Evolutionary conservation across 2,888 invertebrate species (phyloP).

Genomic region (Gordius sp.): DNA sequence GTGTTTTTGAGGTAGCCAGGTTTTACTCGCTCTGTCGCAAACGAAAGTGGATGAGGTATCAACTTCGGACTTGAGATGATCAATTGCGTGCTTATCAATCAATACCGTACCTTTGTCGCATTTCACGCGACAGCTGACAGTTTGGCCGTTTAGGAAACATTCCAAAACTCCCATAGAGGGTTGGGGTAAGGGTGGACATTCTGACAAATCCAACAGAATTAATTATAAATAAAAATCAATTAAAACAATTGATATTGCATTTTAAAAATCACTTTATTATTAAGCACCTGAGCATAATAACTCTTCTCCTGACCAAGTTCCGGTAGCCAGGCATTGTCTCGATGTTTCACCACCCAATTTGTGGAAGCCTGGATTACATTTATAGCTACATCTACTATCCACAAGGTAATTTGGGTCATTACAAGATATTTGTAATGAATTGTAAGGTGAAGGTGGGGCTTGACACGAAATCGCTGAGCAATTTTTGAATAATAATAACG

Average conservation of each 20-base stretch:
- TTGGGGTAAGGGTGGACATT: neutral
- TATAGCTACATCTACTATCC: neutral
- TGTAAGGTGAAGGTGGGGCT: neutral
- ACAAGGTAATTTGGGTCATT: neutral
- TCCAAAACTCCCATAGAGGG: conserved; percentile 7
- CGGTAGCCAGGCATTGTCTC: neutral
- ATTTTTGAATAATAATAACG: too few species aligned
- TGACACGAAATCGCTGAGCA: neutral
- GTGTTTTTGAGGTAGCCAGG: too few species aligned
- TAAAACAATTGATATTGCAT: neutral
- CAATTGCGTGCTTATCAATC: too few species aligned
- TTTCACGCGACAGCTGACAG: neutral
- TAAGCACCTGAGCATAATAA: neutral
- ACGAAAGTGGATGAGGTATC: too few species aligned
- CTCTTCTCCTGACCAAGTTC: neutral
- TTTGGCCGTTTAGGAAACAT: neutral
- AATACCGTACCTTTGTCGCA: neutral
- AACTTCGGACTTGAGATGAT: too few species aligned
- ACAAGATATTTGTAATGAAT: neutral
- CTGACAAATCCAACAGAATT: neutral
- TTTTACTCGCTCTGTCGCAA: too few species aligned
- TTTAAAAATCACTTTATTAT: neutral
- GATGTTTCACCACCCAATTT: neutral
- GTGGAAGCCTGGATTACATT: neutral
- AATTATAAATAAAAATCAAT: neutral